These are phyloP conservation scores for Galleria mellonella DNA, from an alignment of 1,140 invertebrate species.

Conservation along the genomic window DNA sequence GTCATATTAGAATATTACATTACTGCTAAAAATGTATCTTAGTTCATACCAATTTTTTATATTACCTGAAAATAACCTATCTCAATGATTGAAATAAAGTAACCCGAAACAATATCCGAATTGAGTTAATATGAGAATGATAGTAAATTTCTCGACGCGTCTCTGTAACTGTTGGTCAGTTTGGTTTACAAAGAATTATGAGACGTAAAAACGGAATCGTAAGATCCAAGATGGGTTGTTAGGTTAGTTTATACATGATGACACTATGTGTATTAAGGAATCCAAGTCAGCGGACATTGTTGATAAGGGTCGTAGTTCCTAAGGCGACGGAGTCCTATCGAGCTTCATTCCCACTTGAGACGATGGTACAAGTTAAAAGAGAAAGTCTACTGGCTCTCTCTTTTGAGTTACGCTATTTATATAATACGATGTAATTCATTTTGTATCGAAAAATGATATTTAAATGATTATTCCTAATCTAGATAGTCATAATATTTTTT, in stretches of 20 bases:
- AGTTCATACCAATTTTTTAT: too few relatives aligned
- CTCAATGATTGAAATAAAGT: constrained; percentile 40
- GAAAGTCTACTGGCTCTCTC: too few relatives aligned
- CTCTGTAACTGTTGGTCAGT: constrained; percentile 6
- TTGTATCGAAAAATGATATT: too few relatives aligned
- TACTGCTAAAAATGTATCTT: too few relatives aligned
- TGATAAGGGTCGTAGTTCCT: constrained; percentile 58
- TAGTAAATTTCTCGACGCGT: constrained; percentile 38
- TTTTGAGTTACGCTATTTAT: too few relatives aligned
- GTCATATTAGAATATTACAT: too few relatives aligned
- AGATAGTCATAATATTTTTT: too few relatives aligned
- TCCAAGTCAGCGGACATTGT: constrained; percentile 43
- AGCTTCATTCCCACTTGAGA: constrained; percentile 23
- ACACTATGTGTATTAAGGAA: constrained; percentile 44
- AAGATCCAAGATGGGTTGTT: constrained; percentile 12
- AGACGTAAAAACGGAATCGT: not conserved
- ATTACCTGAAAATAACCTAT: too few relatives aligned
- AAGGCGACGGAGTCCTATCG: constrained; percentile 39
- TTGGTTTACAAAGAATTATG: too few relatives aligned
- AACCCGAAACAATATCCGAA: constrained; percentile 46
- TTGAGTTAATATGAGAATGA: constrained; percentile 42
- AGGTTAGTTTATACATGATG: constrained; percentile 17
- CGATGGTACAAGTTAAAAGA: constrained; percentile 10
- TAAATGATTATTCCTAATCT: too few relatives aligned
- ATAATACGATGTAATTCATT: too few relatives aligned